Conservation (phyloP, 2,797 vertebrate species). For the Pangasius sanitwongsei region DNA sequence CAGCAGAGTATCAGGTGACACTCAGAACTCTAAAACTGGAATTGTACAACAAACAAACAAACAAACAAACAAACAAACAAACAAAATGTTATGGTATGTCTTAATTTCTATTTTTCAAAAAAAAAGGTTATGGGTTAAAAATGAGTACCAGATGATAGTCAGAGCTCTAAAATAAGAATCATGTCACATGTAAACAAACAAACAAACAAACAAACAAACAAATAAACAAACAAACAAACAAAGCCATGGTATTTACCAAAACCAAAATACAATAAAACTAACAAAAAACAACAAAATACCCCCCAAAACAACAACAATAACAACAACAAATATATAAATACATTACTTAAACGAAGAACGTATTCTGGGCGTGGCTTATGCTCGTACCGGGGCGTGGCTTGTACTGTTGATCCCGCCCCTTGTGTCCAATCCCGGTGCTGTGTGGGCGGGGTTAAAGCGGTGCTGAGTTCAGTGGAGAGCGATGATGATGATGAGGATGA, state of each 20-base stretch:
- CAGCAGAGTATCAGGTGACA: too few species aligned
- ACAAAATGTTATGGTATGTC: too few species aligned
- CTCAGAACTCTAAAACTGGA: too few species aligned
- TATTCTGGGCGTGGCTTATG: background rate
- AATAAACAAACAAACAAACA: background rate
- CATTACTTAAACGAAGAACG: too few species aligned
- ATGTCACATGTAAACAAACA: background rate
- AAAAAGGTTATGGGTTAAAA: too few species aligned
- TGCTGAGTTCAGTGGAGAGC: constrained; percentile 4
- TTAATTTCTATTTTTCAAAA: background rate
- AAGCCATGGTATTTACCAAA: background rate
- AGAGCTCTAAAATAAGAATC: background rate
- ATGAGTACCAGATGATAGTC: too few species aligned
- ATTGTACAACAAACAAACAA: background rate
- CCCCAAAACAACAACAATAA: background rate
- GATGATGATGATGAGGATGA: background rate
- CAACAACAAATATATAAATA: background rate
- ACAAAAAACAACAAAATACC: background rate
- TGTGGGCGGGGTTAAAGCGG: constrained; percentile 14
- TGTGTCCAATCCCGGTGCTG: background rate
- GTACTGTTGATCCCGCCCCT: background rate
- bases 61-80: too few species aligned
- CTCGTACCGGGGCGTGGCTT: background rate
- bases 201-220: too few species aligned
- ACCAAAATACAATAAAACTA: background rate